These are phyloP conservation scores for Athrips mouffetella DNA, from an alignment of 2,888 invertebrate species.

Conservation along the genomic window DNA sequence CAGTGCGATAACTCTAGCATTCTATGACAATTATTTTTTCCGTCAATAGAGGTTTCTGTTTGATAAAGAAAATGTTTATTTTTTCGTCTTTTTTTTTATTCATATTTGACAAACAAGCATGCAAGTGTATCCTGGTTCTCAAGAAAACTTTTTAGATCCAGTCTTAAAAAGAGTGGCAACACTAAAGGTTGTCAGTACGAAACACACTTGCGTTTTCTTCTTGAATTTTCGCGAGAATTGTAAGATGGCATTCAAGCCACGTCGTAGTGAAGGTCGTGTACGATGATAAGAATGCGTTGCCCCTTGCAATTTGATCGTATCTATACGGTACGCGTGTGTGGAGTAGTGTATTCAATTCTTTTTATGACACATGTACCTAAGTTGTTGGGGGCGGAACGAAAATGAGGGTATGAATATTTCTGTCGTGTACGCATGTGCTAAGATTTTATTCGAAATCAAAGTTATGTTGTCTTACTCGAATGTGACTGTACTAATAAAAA, in stretches of 20 bases:
- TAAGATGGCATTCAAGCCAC: constrained; percentile 30
- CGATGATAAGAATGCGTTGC: constrained; percentile 39
- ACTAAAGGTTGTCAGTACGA: background rate
- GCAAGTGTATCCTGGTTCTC: no score
- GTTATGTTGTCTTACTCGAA: no score
- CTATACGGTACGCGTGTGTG: constrained; percentile 25
- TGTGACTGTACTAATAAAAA: no score
- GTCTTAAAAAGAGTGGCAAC: no score
- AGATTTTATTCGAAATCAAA: background rate
- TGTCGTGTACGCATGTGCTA: background rate
- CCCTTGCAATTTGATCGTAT: constrained; percentile 36
- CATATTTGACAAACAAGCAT: no score
- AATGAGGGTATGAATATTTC: background rate
- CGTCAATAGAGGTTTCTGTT: no score
- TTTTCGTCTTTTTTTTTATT: no score
- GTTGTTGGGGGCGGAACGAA: background rate
- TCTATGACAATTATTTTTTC: no score
- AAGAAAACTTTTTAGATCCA: no score
- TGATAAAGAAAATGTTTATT: no score
- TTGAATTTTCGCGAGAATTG: constrained; percentile 21
- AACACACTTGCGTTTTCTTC: constrained; percentile 14
- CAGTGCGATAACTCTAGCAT: no score
- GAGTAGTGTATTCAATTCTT: constrained; percentile 8
- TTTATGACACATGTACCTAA: background rate
- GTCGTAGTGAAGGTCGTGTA: constrained; percentile 26